A percentile compares a stretch with the other conserved stretches of the same genome.
phyloP scores from a whole-genome alignment of 2,113 vertebrate genomes.

The Protobothrops mucrosquamatus region DNA sequence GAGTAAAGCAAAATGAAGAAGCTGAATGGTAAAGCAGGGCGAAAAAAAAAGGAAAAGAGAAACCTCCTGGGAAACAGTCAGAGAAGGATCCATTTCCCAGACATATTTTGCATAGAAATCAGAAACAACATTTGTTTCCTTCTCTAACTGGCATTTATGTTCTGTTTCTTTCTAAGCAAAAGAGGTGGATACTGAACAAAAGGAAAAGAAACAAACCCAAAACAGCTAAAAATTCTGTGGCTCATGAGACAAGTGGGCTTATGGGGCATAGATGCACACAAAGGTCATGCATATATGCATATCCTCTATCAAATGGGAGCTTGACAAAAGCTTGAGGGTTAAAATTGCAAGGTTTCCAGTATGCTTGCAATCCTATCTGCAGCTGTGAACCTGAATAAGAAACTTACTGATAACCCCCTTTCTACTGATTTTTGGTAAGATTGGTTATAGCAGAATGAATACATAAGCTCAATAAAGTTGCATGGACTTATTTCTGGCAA shows the following conservation, averaged over 20 bases:
- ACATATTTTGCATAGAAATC: constrained; percentile 18
- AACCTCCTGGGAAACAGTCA: constrained; percentile 51
- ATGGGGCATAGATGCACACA: background rate
- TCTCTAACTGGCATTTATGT: background rate
- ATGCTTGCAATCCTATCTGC: background rate
- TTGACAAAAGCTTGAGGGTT: background rate
- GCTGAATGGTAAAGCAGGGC: background rate
- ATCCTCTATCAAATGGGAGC: background rate
- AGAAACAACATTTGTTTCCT: background rate
- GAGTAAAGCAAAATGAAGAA: constrained; percentile 10
- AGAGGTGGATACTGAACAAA: background rate
- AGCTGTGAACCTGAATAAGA: background rate
- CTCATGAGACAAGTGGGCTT: background rate
- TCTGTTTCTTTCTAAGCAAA: background rate
- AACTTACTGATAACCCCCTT: background rate
- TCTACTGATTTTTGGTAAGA: background rate
- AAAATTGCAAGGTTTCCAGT: background rate
- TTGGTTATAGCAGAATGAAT: background rate
- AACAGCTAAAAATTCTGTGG: background rate
- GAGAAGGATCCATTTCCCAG: constrained; percentile 40
- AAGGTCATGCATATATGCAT: background rate
- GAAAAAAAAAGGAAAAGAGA: background rate
- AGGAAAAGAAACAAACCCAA: background rate
- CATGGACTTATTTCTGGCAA: background rate
- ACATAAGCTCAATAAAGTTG: background rate